Base-by-base conservation (phyloP, 2,888 invertebrate genomes). In the Cenopis cana region DNA sequence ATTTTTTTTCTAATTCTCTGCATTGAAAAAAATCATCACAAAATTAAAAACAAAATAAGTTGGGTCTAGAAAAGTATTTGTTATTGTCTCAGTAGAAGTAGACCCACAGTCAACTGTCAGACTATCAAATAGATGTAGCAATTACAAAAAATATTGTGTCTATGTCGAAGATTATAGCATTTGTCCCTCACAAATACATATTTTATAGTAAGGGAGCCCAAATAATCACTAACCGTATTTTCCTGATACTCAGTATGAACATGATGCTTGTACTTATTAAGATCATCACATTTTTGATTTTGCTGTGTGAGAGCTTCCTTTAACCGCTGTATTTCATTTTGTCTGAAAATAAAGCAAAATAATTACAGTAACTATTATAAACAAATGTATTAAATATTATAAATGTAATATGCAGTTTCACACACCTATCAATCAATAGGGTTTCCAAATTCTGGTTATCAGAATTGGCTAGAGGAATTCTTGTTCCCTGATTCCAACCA, bases 401-500 rank as follows among this genome's bases (percentile, higher is more conserved):
- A 20, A 24, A 52, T 29, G 10, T n/a, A n/a, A n/a, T n/a, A n/a
- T 24, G 24, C 4, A 24, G 29, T 12, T 41, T n/a, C 5, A 1
- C 54, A 14, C 78, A 93, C 94, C 92, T 89, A 14, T 84, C 76
- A 73, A 92, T 89, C 20, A 94, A 78, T 24, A 85, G 74, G 29
- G 81, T 82, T 83, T 94, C 93, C 46, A 90, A 78, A 59, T 79
- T 81, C 79, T 91, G 89, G 70, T 98, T 98, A 80, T 96, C 96
- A 55, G 95, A 94, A 89, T 96, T 96, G 0, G 97, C 97, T 74
- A 98, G 94, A 3, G 98, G 98, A 77, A 97, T 94, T 81, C 96
- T 95, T 73, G 96, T 96, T 8, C 97, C 97, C 80, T 96, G 95
- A 69, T 95, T 94, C 96, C 96, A 97, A 2, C 97, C 97, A 72